phyloP scores from a whole-genome alignment of 2,113 vertebrate genomes.

The Lepidothrix coronata region DNA sequence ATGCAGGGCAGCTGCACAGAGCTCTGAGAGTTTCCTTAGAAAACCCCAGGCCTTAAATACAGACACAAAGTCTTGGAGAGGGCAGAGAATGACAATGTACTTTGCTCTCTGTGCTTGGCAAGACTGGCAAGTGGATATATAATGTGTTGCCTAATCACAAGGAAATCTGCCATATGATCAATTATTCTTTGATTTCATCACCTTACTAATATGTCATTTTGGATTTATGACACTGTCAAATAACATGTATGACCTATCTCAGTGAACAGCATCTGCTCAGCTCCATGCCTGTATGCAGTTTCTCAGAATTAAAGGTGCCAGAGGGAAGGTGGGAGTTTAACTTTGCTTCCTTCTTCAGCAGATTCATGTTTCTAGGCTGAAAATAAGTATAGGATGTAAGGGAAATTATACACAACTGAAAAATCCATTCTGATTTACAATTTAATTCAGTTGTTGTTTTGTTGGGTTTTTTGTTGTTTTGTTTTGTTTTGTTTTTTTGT shows the following conservation, averaged over 20 bases:
- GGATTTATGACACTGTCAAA: neutral
- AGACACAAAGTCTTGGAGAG: neutral
- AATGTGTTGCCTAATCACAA: neutral
- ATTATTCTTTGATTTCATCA: neutral
- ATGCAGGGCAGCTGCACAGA: neutral
- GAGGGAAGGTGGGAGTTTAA: neutral
- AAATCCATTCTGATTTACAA: neutral
- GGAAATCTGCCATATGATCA: neutral
- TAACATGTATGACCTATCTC: neutral
- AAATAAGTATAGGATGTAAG: neutral
- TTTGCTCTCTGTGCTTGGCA: neutral
- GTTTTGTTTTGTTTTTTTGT: neutral
- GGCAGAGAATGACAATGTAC: neutral
- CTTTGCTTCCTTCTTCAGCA: neutral
- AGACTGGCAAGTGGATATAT: neutral
- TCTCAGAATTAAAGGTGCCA: neutral
- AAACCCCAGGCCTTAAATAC: constrained; percentile 11
- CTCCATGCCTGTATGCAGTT: neutral
- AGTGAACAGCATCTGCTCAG: neutral
- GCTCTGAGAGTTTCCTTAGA: constrained; percentile 24
- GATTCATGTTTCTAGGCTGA: neutral
- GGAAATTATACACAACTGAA: neutral
- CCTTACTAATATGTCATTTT: neutral
- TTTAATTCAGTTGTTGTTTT: neutral
- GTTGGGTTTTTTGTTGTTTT: neutral